Conservation (phyloP, 2,113 vertebrate species). For the Nothocercus julius region DNA sequence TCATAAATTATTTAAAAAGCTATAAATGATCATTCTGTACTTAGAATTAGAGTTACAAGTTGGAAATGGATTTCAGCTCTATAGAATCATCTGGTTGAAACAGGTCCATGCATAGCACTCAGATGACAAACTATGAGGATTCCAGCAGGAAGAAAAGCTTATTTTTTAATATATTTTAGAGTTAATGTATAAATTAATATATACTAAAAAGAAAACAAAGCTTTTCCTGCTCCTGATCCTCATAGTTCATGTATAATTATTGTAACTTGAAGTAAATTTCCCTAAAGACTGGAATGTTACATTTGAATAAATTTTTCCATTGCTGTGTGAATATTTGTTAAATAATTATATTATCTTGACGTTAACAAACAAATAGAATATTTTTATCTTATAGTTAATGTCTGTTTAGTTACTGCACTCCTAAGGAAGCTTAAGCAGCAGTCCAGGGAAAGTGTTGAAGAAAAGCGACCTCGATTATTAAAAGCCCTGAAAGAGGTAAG, state of each 20-base stretch:
- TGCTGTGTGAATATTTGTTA: background rate
- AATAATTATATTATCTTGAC: background rate
- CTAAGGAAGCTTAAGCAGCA: conserved; percentile 98
- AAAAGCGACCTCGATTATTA: conserved; percentile 95
- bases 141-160: too few species aligned
- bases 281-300: background rate
- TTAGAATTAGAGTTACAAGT: background rate
- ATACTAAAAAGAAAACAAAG: background rate
- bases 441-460: conserved; percentile 97
- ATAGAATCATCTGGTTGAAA: background rate
- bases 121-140: too few species aligned
- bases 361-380: background rate
- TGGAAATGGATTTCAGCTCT: background rate
- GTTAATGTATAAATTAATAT: too few species aligned
- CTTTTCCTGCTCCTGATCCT: background rate
- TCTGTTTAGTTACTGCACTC: conserved; percentile 91
- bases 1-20: background rate
- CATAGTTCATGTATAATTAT: background rate
- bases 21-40: background rate
- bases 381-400: background rate
- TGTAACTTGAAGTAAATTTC: background rate
- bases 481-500: conserved; percentile 96
- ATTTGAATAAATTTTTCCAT: background rate
- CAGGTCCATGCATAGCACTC: background rate
- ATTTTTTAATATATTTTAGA: too few species aligned